Evolutionary conservation across 1,140 invertebrate species (phyloP).

Genomic region (Battus philenor): DNA sequence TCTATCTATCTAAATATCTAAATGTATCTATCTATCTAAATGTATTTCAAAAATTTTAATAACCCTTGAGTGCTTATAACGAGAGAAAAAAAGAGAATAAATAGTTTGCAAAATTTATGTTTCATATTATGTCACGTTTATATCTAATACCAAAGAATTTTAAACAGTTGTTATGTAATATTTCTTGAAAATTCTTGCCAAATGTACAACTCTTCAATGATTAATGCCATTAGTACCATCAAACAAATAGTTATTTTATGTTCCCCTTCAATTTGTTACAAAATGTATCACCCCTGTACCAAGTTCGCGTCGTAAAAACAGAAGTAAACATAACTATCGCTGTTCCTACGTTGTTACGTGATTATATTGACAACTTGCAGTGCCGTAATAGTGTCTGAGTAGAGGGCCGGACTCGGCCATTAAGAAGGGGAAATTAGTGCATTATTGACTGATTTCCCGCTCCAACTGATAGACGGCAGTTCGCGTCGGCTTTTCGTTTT

Average conservation of each 20-base stretch:
- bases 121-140: no score
- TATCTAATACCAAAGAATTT: no score
- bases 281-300: not conserved
- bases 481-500: slow-evolving; percentile 63
- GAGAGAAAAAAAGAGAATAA: no score
- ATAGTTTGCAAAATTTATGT: no score
- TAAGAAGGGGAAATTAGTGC: slow-evolving; percentile 73
- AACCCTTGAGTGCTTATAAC: no score
- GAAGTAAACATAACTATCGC: slow-evolving; percentile 1
- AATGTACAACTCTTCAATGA: slow-evolving; percentile 1
- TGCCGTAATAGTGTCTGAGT: slow-evolving; percentile 68
- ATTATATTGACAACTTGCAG: slow-evolving; percentile 24
- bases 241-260: slow-evolving; percentile 6
- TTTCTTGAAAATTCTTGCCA: no score
- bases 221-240: not conserved
- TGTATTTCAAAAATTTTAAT: no score
- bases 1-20: no score
- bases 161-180: no score
- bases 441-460: slow-evolving; percentile 74
- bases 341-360: slow-evolving; percentile 7
- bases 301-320: slow-evolving; percentile 1
- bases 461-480: slow-evolving; percentile 65
- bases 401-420: slow-evolving; percentile 62
- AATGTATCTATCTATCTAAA: no score
- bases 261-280: slow-evolving; percentile 1